Conservation (phyloP, 1,140 invertebrate species). For the Helicorthomorpha holstii region DNA sequence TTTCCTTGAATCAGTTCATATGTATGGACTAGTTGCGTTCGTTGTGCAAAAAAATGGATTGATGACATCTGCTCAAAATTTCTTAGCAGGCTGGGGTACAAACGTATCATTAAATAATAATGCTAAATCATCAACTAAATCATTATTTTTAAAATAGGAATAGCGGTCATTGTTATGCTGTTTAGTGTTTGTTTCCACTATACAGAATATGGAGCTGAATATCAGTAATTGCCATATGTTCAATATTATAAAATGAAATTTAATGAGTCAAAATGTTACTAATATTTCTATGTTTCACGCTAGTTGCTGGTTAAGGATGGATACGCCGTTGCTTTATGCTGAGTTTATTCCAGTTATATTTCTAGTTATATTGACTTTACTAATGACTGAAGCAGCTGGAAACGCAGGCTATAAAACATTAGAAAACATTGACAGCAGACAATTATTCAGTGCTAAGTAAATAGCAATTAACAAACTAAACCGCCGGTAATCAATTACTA, state of each 20-base stretch:
- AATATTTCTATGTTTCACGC: neutral
- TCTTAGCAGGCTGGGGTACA: slow-evolving; percentile 20
- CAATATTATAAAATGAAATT: neutral
- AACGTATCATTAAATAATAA: neutral
- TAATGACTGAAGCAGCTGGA: slow-evolving; percentile 22
- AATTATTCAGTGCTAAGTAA: slow-evolving; percentile 13
- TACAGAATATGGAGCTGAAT: slow-evolving; percentile 19
- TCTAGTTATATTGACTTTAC: slow-evolving; percentile 18
- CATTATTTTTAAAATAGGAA: slow-evolving; percentile 7
- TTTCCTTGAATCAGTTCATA: slow-evolving; percentile 20
- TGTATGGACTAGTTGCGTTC: slow-evolving; percentile 21
- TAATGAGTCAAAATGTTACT: neutral
- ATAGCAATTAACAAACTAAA: slow-evolving; percentile 8
- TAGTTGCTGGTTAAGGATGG: slow-evolving; percentile 21
- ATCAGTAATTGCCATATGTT: slow-evolving; percentile 14
- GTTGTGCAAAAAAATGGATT: slow-evolving; percentile 21
- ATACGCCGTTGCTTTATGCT: slow-evolving; percentile 15
- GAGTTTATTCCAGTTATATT: slow-evolving; percentile 16
- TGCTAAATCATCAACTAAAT: neutral
- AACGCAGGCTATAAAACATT: slow-evolving; percentile 19
- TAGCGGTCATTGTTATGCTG: slow-evolving; percentile 16
- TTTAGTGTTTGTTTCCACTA: slow-evolving; percentile 18
- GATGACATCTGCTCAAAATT: slow-evolving; percentile 17
- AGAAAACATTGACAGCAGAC: slow-evolving; percentile 12
- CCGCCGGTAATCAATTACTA: slow-evolving; percentile 4